phyloP scores from a whole-genome alignment of 2,888 invertebrate genomes.

The Seira musarum region DNA sequence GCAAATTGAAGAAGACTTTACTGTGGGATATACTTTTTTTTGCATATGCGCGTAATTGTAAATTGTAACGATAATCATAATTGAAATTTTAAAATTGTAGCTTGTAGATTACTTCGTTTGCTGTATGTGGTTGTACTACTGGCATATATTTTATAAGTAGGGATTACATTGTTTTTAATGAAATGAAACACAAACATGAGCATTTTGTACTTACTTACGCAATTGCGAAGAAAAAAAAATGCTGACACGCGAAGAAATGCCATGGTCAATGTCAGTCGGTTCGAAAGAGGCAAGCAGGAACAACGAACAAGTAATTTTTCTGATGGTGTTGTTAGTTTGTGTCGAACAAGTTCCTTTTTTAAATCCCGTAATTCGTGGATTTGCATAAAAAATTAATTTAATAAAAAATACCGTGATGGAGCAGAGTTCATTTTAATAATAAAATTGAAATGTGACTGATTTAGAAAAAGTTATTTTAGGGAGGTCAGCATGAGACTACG shows the following conservation, averaged over 20 bases:
- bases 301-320: background rate
- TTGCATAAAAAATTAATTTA: too few relatives aligned
- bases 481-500: constrained; percentile 50
- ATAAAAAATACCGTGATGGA: background rate
- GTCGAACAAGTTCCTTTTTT: too few relatives aligned
- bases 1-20: too few relatives aligned
- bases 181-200: too few relatives aligned
- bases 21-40: background rate
- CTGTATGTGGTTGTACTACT: background rate
- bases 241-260: background rate
- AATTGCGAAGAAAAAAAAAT: background rate
- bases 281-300: background rate
- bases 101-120: background rate
- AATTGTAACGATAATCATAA: too few relatives aligned
- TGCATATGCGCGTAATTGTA: too few relatives aligned
- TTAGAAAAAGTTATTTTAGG: constrained; percentile 2
- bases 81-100: background rate
- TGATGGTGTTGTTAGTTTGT: background rate
- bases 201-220: too few relatives aligned
- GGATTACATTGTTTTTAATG: background rate
- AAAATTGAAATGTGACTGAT: constrained; percentile 36
- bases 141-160: background rate
- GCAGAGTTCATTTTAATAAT: background rate
- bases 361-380: too few relatives aligned
- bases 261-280: background rate